Conservation (phyloP, 2,797 vertebrate genomes). For the Setipinna tenuifilis region DNA sequence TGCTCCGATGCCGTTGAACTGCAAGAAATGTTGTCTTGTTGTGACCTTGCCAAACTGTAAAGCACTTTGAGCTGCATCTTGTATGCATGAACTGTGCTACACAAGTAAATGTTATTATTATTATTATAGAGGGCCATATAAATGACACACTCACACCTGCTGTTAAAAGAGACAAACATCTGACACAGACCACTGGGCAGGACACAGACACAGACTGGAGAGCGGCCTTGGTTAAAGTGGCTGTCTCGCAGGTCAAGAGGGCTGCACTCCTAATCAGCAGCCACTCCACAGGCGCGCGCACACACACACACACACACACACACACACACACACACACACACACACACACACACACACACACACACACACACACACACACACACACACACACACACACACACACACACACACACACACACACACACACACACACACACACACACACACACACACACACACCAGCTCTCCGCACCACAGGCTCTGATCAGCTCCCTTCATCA, state of each 20-base stretch:
- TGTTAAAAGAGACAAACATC: not conserved
- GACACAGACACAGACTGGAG: not conserved
- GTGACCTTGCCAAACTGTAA: no score
- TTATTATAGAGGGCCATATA: no score
- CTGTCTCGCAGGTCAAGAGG: not conserved
- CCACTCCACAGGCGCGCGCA: not conserved
- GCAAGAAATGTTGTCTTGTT: no score
- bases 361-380: not conserved
- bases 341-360: not conserved
- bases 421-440: not conserved
- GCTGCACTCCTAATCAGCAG: not conserved
- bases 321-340: not conserved
- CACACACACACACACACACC: not conserved
- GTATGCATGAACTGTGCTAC: no score
- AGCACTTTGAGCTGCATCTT: no score
- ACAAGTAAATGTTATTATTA: no score
- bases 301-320: not conserved
- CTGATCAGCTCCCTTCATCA: not conserved
- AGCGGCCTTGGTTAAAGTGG: not conserved
- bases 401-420: not conserved
- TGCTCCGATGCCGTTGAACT: no score
- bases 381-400: not conserved
- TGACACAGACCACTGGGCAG: not conserved
- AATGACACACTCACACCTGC: no score
- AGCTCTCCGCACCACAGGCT: not conserved